Conservation (phyloP, 2,113 vertebrate species). For the Sialia sialis region DNA sequence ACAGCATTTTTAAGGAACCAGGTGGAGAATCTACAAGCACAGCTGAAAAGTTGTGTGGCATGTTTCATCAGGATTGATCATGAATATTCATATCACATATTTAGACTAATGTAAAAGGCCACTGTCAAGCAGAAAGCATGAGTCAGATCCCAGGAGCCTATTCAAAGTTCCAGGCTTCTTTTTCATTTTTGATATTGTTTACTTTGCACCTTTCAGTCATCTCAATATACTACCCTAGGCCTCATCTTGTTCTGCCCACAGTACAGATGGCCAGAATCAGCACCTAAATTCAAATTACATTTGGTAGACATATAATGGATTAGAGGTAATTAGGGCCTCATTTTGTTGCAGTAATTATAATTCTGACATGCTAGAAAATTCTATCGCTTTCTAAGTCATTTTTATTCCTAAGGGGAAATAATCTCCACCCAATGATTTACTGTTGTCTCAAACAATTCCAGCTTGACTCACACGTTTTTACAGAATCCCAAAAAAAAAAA, state of each 20-base stretch:
- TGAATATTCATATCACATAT: conserved; percentile 44
- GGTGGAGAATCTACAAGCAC: conserved; percentile 25
- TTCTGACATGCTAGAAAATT: not conserved
- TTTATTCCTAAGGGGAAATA: not conserved
- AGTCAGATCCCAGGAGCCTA: conserved; percentile 28
- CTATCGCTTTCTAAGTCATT: not conserved
- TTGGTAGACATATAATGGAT: not conserved
- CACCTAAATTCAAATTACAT: not conserved
- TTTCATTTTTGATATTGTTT: conserved; percentile 28
- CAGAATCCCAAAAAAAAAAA: not conserved
- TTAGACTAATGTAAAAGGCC: conserved; percentile 24
- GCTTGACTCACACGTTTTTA: not conserved
- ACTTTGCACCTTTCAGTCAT: conserved; percentile 46
- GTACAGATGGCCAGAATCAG: conserved; percentile 31
- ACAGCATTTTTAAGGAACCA: not conserved
- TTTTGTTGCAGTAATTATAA: not conserved
- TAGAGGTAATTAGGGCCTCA: not conserved
- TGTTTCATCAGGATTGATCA: conserved; percentile 8
- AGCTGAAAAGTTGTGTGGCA: conserved; percentile 28
- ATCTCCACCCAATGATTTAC: not conserved
- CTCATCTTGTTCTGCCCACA: conserved; percentile 16
- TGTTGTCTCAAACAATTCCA: not conserved
- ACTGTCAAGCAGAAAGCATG: conserved; percentile 45
- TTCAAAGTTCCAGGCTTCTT: not conserved
- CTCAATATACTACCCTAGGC: not conserved